Base-by-base conservation (phyloP, 2,797 vertebrate species). In the Anguilla marmorata region DNA sequence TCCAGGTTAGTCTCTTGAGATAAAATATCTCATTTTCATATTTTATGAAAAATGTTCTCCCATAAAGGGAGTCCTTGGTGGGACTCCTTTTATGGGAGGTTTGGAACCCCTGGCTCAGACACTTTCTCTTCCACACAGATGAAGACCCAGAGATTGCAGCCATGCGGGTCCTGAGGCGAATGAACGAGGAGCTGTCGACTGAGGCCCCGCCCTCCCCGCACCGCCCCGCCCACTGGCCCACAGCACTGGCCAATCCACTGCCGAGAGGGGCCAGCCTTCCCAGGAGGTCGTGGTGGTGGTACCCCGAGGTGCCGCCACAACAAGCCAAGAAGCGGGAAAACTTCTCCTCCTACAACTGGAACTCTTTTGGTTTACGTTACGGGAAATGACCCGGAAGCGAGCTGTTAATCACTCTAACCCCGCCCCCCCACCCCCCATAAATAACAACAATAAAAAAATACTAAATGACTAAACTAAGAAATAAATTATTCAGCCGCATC, bases 311-410 rank as follows among this genome's bases (percentile, higher is more conserved):
- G 3, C 37, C 89, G n/a, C 87, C 84, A 12, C 85, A 88, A 2
- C 88, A 89, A 88, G 76, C 90, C 27, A 93, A 93, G 87, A 95
- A 94, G 89, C 93, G 90, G 8, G 93, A 94, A 85, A 94, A 95
- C 58, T 87, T 94, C 19, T 91, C 94, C 0, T 88, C 95, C 19
- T 97, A 95, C 90, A 97, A 97, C 90, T 95, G 95, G 90, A 97
- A 97, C 89, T 96, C 96, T 2, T 97, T 97, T 0, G 96, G 96
- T 30, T 92, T 97, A 76, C 95, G 96, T 88, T 97, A 96, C 0
- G 96, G 97, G 85, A 95, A 96, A 90, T 50, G 79, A 82, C 79
- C 24, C 4, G 16, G 41, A 14, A 80, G 37, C 1, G 41, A 80
- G 41, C 19, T 9, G 5, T 45, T 45, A 50, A 45, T 41, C 19